These are phyloP conservation scores for Drosophila sordidula DNA, from an alignment of 2,888 invertebrate species.

Conservation along the genomic window DNA sequence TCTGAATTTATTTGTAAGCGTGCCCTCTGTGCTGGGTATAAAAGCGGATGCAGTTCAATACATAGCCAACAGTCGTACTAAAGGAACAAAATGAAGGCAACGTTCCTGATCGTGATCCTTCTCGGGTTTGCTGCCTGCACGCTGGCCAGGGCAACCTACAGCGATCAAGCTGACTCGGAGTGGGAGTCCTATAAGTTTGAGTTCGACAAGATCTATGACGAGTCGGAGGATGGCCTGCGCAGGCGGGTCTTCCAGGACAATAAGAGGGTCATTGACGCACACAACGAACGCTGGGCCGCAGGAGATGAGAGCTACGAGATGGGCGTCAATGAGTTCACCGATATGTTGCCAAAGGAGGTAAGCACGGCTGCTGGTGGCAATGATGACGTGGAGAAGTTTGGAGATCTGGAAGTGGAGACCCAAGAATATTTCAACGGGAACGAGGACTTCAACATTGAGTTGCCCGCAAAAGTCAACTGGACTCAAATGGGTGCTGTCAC, in stretches of 20 bases:
- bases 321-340: constrained; percentile 37
- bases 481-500: constrained; percentile 25
- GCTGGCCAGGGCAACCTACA: constrained; percentile 1
- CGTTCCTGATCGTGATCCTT: constrained; percentile 7
- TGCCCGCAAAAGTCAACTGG: constrained; percentile 33
- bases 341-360: constrained; percentile 24
- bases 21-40: constrained; percentile 21
- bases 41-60: neutral
- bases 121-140: constrained; percentile 15
- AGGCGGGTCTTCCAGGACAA: constrained; percentile 22
- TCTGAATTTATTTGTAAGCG: neutral
- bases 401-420: neutral
- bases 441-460: neutral
- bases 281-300: constrained; percentile 26
- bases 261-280: constrained; percentile 26
- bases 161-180: constrained; percentile 2
- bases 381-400: neutral
- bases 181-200: constrained; percentile 30
- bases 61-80: constrained; percentile 6
- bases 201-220: constrained; percentile 26
- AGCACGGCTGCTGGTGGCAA: neutral
- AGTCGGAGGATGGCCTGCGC: constrained; percentile 18
- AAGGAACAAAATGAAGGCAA: constrained; percentile 16
- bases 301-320: constrained; percentile 34
- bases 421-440: neutral